phyloP scores from a whole-genome alignment of 2,797 vertebrate genomes.

The Anabas testudineus region DNA sequence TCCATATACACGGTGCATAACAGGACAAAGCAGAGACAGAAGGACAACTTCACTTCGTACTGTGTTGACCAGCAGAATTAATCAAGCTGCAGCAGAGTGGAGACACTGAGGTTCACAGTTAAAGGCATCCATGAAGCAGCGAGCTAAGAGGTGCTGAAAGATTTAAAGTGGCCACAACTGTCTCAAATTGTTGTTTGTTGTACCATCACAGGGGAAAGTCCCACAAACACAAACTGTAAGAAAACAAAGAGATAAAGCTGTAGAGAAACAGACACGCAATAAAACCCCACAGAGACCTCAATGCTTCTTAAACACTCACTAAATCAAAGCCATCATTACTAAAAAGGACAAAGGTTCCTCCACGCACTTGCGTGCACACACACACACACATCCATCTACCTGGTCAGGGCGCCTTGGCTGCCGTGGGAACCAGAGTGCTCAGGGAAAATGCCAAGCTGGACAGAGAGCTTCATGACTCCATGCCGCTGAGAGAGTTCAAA shows the following conservation, averaged over 20 bases:
- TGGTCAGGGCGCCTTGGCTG: constrained; percentile 71
- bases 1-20: too few relatives aligned
- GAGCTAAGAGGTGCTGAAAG: constrained; percentile 49
- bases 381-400: constrained; percentile 63
- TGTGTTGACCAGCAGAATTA: constrained; percentile 24
- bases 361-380: constrained; percentile 16
- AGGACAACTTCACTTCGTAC: constrained; percentile 5
- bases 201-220: constrained; percentile 52
- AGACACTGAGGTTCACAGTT: constrained; percentile 19
- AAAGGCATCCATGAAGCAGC: constrained; percentile 47
- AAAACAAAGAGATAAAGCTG: constrained; percentile 27
- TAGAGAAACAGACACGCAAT: constrained; percentile 9
- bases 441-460: constrained; percentile 72
- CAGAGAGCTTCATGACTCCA: constrained; percentile 81
- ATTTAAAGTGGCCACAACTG: constrained; percentile 57
- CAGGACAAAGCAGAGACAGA: not conserved
- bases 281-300: constrained; percentile 28
- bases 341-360: constrained; percentile 11
- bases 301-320: constrained; percentile 1
- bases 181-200: constrained; percentile 43
- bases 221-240: constrained; percentile 25
- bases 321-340: constrained; percentile 20
- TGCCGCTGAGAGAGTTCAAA: constrained; percentile 63
- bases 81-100: constrained; percentile 31
- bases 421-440: constrained; percentile 73